Percentiles rank a stretch among this genome's conserved stretches.
Conservation (phyloP, 2,113 vertebrate genomes). For the Trinectes maculatus region DNA sequence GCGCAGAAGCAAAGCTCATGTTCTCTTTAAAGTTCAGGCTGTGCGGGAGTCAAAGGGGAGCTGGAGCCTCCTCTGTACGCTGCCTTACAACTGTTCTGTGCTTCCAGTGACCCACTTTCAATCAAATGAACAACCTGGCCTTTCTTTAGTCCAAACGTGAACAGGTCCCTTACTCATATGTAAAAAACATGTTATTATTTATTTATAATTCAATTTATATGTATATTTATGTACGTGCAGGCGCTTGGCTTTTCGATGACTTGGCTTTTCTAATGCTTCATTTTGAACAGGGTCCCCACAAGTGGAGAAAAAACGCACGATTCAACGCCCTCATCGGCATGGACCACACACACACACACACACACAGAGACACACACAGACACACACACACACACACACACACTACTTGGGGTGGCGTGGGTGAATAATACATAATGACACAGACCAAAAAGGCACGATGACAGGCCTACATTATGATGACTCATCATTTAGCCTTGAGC, state of each 20-base stretch:
- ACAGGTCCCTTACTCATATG: no score
- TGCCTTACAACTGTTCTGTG: constrained; percentile 34
- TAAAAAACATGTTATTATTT: no score
- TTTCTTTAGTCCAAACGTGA: constrained; percentile 9
- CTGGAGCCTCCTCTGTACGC: constrained; percentile 1
- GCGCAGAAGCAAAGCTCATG: constrained; percentile 10
- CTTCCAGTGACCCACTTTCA: constrained; percentile 37
- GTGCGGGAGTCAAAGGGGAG: constrained; percentile 25
- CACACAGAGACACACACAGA: background rate
- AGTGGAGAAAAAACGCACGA: no score
- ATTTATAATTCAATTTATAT: no score
- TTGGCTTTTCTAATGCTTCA: no score
- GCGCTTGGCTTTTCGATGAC: no score
- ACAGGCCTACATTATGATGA: constrained; percentile 28
- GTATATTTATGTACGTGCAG: no score
- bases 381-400: background rate
- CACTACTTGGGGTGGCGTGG: no score
- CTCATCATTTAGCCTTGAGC: constrained; percentile 44
- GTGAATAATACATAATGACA: constrained; percentile 31
- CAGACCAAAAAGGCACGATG: constrained; percentile 20
- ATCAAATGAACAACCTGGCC: constrained; percentile 35
- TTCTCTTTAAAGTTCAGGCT: constrained; percentile 42
- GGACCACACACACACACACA: background rate
- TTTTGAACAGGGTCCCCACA: constrained; percentile 4
- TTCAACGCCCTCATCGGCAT: constrained; percentile 28